Evolutionary conservation across 1,140 invertebrate genomes (phyloP).

Genomic region (Drosophila albomicans): DNA sequence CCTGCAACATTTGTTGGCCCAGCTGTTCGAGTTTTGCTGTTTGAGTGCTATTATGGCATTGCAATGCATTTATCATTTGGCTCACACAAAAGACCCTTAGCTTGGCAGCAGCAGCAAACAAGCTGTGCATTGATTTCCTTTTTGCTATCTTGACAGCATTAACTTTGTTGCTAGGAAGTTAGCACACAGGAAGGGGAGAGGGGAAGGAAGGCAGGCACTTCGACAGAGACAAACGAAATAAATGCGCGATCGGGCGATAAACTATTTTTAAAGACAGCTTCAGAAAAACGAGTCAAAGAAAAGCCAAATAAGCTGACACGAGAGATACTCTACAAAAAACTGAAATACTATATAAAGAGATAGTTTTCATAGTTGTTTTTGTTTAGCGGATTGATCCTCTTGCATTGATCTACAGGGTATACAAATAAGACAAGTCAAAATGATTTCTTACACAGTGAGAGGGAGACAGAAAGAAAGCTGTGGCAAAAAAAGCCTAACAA

Average conservation of each 20-base stretch:
- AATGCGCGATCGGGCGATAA: conserved; percentile 82
- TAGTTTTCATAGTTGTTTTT: too few species aligned
- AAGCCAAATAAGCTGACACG: conserved; percentile 26
- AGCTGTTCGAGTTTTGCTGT: conserved; percentile 65
- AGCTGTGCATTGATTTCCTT: conserved; percentile 79
- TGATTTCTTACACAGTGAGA: conserved; percentile 71
- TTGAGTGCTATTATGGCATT: conserved; percentile 58
- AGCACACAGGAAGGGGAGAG: too few species aligned
- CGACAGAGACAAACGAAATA: conserved; percentile 83
- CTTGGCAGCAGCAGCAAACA: conserved; percentile 25
- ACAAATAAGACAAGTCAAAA: conserved; percentile 61
- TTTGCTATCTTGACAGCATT: conserved; percentile 81
- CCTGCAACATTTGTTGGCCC: conserved; percentile 67
- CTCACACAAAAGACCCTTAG: conserved; percentile 72
- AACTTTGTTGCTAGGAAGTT: conserved; percentile 54
- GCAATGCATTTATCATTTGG: conserved; percentile 76
- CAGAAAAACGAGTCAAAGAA: conserved; percentile 62
- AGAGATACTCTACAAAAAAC: conserved; percentile 31
- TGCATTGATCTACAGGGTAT: conserved; percentile 15
- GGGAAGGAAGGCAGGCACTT: conserved; percentile 48
- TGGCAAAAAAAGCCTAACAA: conserved; percentile 66
- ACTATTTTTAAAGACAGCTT: conserved; percentile 82
- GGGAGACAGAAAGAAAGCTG: conserved; percentile 33
- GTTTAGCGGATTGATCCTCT: too few species aligned
- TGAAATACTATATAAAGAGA: neutral